Base-by-base conservation (phyloP, 1,140 invertebrate genomes). In the Drosophila pseudoananassae region DNA sequence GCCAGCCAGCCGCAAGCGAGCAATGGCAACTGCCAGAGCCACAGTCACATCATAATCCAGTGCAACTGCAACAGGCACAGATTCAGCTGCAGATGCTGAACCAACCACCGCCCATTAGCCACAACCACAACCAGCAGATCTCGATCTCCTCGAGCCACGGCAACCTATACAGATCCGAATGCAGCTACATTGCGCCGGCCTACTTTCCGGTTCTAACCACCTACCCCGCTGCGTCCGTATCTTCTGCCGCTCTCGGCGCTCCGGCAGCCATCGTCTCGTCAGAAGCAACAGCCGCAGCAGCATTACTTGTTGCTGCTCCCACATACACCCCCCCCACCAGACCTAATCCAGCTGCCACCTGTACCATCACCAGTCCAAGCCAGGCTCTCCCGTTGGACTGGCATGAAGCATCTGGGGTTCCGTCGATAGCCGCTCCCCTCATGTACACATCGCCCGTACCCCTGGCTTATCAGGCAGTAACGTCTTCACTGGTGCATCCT, bases 1-100 rank as follows among this genome's bases (percentile, higher is more conserved):
- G 15, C 66, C 65, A 76, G 45, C 54, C 36, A 53, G 53, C 46
- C 46, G 53, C 54, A 58, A 38, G 38, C 43, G 23, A 47, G 59
- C 59, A 61, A 68, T 47, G 51, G 49, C 52, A 50, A 10, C 54
- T 56, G 40, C 40, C 14, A 43, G 40, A 49, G 25, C 27, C 23
- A 46, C 60, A 50, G 14, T 38, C 49, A 46, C 46, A 46, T 47
- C 20, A 52, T 55, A 59, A 17, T 43, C 40, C 40, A 43, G n/a
- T 43, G 40, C 40, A 43, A 43, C 40, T 43, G 40, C 40, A 36
- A 4, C 9, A 43, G 14, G 14, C 15, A 20, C 52, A 54, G 14
- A n/a, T 47, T 17, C 38, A 46, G 31, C 40, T 15, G 40, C 40
- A 6, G 40, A 15, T 45, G 15, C 6, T 8, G 14, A 46, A 10